Base-by-base conservation (phyloP, 2,797 vertebrate species). In the Amblyraja radiata region DNA sequence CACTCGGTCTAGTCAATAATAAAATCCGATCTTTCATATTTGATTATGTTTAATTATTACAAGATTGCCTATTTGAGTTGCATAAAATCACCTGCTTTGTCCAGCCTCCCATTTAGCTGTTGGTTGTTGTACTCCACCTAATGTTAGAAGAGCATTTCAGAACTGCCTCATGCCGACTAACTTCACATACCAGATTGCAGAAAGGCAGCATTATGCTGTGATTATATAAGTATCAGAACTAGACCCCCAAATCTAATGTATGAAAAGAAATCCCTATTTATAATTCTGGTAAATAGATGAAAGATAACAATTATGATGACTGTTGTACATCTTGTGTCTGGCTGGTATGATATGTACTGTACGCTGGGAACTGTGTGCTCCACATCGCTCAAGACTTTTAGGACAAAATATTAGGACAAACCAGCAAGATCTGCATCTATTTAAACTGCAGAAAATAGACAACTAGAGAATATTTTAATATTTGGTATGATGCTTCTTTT, bases 131-230 rank as follows among this genome's bases (percentile, higher is more conserved):
- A 23, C 25, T 84, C 18, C 23, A 54, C 54, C 81, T 58, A 39
- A 18, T 81, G 58, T 86, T 86, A 18, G 28, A 86, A 86, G 83
- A 86, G 28, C 58, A 86, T 63, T 86, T 86, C 28, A 86, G 13
- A 63, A 18, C 18, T 63, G 61, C 58, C 28, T 16, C 11, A 5
- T 84, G 7, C 28, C 23, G 58, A 14, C 13, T n/a, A 63, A 61
- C 83, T 86, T 63, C 83, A 32, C 58, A 25, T 86, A 13, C 10
- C 6, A 63, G 11, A 61, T 28, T 18, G 2, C 83, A 63, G 28
- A 54, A 54, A 54, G 46, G 46, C 46, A 54, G 46, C 46, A 46
- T 46, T 46, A 46, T 46, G 46, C 46, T 54, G 46, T 54, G 5
- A 28, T 86, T 86, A 61, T 65, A 14, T 6, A 86, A 3, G 1